Percentiles rank a stretch among this genome's conserved stretches.
Evolutionary conservation across 23 tunicate genomes (phyloP).

Genomic region (Trididemnum nubilum): DNA sequence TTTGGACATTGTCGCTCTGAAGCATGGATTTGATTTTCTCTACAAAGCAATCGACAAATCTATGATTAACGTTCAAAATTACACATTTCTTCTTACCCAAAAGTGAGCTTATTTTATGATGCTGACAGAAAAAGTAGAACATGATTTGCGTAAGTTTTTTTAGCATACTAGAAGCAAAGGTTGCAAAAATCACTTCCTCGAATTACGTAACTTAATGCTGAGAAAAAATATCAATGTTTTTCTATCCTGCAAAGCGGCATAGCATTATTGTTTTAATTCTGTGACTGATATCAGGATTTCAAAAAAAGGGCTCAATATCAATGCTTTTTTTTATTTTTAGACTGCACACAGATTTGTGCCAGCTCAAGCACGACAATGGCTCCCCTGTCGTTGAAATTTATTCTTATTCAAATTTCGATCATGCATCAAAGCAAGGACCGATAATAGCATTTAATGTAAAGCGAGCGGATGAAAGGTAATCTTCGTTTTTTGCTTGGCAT

Average conservation of each 20-base stretch:
- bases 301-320: too few relatives aligned
- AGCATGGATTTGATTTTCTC: slow-evolving; percentile 66
- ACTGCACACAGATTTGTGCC: slow-evolving; percentile 37
- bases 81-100: slow-evolving; percentile 58
- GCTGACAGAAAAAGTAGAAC: neutral
- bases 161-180: too few relatives aligned
- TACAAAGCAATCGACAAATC: slow-evolving; percentile 32
- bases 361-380: slow-evolving; percentile 52
- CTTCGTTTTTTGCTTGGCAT: neutral
- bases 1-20: slow-evolving; percentile 67
- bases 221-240: too few relatives aligned
- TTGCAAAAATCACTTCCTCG: too few relatives aligned
- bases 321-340: too few relatives aligned
- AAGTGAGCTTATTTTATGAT: slow-evolving; percentile 41
- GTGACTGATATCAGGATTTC: too few relatives aligned
- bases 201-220: too few relatives aligned
- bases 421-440: slow-evolving; percentile 57
- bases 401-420: slow-evolving; percentile 24
- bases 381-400: slow-evolving; percentile 56
- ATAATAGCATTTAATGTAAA: slow-evolving; percentile 66
- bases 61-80: slow-evolving; percentile 21
- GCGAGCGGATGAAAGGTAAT: slow-evolving; percentile 50
- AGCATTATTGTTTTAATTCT: too few relatives aligned
- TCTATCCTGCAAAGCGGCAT: too few relatives aligned
- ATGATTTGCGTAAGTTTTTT: too few relatives aligned